Evolutionary conservation across 1,140 invertebrate genomes (phyloP).

Genomic region (Manduca sexta): DNA sequence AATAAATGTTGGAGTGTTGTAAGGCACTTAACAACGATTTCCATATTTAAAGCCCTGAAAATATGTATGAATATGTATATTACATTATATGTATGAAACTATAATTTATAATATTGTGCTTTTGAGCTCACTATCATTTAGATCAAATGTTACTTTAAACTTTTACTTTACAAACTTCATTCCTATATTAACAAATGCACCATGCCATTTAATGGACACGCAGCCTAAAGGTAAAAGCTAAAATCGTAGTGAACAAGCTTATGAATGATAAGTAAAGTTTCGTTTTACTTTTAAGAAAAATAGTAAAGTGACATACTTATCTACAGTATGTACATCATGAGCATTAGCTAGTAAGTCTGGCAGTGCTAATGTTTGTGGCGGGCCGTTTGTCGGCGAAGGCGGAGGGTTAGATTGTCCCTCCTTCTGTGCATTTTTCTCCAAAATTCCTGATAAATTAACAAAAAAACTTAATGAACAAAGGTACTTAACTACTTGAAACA

Average conservation of each 20-base stretch:
- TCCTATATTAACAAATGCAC: too few relatives aligned
- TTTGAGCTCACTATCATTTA: too few relatives aligned
- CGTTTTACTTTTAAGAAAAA: too few relatives aligned
- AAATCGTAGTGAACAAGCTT: too few relatives aligned
- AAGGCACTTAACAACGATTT: conserved; percentile 72
- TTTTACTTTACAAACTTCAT: too few relatives aligned
- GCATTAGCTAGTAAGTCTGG: conserved; percentile 62
- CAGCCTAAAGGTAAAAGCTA: too few relatives aligned
- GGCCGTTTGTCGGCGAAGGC: conserved; percentile 57
- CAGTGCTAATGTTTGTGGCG: conserved; percentile 52
- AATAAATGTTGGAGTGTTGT: conserved; percentile 89
- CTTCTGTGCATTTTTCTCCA: conserved; percentile 61
- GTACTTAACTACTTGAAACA: too few relatives aligned
- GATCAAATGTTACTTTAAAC: too few relatives aligned
- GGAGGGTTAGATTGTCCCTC: conserved; percentile 62
- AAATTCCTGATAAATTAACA: conserved; percentile 45
- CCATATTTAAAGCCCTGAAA: conserved; percentile 61
- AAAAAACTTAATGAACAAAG: too few relatives aligned
- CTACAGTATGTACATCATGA: conserved; percentile 44
- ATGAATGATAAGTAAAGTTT: too few relatives aligned
- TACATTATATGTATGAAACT: not conserved
- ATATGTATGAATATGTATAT: conserved; percentile 6
- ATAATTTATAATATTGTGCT: too few relatives aligned
- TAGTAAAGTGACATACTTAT: conserved; percentile 59
- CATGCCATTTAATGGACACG: too few relatives aligned